Evolutionary conservation across 2,797 vertebrate genomes (phyloP).

Genomic region (Sebastiscus tertius): DNA sequence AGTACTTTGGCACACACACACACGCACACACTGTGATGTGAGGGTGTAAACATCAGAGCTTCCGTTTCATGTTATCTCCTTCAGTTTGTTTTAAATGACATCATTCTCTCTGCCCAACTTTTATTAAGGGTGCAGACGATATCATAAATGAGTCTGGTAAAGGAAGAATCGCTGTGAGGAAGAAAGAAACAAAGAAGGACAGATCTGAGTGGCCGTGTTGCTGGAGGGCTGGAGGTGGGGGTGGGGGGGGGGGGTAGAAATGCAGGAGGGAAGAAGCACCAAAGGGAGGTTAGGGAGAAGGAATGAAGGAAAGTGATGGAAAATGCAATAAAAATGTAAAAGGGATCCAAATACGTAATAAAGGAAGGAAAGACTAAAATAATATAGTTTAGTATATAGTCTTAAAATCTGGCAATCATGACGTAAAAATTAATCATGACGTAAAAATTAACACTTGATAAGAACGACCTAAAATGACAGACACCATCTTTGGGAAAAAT

Average conservation of each 20-base stretch:
- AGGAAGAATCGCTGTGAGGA: not conserved
- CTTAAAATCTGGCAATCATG: too few species aligned
- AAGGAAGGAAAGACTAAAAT: not conserved
- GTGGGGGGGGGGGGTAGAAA: not conserved
- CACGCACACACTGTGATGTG: not conserved
- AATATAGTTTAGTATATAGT: not conserved
- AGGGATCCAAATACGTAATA: not conserved
- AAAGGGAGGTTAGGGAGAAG: not conserved
- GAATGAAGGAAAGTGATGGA: not conserved
- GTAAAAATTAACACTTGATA: too few species aligned
- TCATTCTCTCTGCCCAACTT: not conserved
- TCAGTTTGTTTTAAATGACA: constrained; percentile 17
- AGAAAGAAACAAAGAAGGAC: not conserved
- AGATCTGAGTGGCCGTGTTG: not conserved
- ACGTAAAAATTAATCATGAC: too few species aligned
- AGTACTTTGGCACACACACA: constrained; percentile 3
- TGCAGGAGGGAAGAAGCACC: not conserved
- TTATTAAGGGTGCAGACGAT: not conserved
- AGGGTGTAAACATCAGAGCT: constrained; percentile 19
- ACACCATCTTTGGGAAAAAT: too few species aligned
- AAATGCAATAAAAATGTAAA: too few species aligned
- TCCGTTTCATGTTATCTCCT: constrained; percentile 1
- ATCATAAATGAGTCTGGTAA: constrained; percentile 1
- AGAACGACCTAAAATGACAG: too few species aligned
- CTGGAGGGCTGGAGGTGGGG: not conserved